Percentiles rank a stretch among this genome's conserved stretches.
These are phyloP conservation scores for Sebastes nivosus DNA, from an alignment of 2,797 vertebrate species.

Conservation along the genomic window DNA sequence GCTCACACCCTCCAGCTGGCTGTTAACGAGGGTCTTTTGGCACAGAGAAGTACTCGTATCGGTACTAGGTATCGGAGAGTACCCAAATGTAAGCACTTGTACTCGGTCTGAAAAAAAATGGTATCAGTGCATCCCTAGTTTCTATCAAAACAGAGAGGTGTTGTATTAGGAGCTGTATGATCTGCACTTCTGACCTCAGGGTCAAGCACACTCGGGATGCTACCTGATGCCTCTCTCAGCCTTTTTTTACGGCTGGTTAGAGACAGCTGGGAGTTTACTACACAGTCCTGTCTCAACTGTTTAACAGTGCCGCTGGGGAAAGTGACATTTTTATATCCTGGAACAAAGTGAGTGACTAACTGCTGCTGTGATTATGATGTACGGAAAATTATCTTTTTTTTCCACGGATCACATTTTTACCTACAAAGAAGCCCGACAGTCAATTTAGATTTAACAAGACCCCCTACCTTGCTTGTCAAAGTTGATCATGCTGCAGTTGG, in stretches of 20 bases:
- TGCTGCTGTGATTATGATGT: conserved; percentile 22
- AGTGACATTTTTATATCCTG: conserved; percentile 47
- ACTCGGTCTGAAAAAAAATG: too few relatives aligned
- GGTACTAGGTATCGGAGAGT: too few relatives aligned
- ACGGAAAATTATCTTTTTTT: conserved; percentile 5
- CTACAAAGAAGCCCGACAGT: not conserved
- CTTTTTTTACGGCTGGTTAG: conserved; percentile 49
- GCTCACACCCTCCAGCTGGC: too few relatives aligned
- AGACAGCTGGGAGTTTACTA: conserved; percentile 29
- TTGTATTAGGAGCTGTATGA: conserved; percentile 17
- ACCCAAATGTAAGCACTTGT: too few relatives aligned
- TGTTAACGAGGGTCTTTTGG: too few relatives aligned
- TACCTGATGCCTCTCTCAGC: conserved; percentile 17
- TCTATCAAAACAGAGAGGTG: conserved; percentile 16
- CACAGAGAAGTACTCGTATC: too few relatives aligned
- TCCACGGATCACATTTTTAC: conserved; percentile 13
- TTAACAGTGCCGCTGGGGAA: conserved; percentile 16
- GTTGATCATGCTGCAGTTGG: conserved; percentile 76
- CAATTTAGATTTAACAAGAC: conserved; percentile 24
- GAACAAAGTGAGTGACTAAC: conserved; percentile 20
- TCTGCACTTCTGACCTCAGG: conserved; percentile 40
- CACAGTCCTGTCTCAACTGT: conserved; percentile 10
- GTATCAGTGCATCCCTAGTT: too few relatives aligned
- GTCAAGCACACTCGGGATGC: conserved; percentile 38
- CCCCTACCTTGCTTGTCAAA: conserved; percentile 88